Evolutionary conservation across 2,888 invertebrate species (phyloP).

Genomic region (Notodromas monacha): DNA sequence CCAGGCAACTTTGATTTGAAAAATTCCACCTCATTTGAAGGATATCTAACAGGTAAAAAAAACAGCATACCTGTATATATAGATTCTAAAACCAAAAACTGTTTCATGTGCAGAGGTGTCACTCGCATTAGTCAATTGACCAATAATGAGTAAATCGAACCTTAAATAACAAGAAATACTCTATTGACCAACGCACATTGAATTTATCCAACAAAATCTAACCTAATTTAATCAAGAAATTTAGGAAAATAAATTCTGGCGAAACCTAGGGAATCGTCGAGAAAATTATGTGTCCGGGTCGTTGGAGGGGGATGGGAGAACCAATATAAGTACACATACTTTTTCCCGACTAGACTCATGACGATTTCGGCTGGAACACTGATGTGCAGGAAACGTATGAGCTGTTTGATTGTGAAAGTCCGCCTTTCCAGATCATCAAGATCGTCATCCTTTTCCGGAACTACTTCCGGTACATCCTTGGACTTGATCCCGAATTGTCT

Average conservation of each 20-base stretch:
- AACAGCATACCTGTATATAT: too few species aligned
- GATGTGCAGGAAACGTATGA: slow-evolving; percentile 18
- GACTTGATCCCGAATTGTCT: slow-evolving; percentile 7
- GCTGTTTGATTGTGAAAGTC: slow-evolving; percentile 17
- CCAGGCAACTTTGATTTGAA: slow-evolving; percentile 15
- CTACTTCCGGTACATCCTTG: slow-evolving; percentile 9
- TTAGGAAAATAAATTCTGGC: too few species aligned
- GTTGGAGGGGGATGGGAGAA: not conserved
- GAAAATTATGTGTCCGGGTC: not conserved
- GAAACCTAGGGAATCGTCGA: too few species aligned
- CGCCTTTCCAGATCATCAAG: slow-evolving; percentile 6
- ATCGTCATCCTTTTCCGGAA: slow-evolving; percentile 6
- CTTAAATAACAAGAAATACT: too few species aligned
- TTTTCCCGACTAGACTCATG: slow-evolving; percentile 19
- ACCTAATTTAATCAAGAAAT: too few species aligned
- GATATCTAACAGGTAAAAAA: too few species aligned
- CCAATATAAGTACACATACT: slow-evolving; percentile 12
- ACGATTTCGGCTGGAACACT: slow-evolving; percentile 17
- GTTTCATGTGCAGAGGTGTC: too few species aligned
- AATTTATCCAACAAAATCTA: too few species aligned
- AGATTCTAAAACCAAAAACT: too few species aligned
- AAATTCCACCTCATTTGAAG: slow-evolving; percentile 15
- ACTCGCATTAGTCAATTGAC: too few species aligned
- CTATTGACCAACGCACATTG: too few species aligned
- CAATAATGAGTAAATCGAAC: too few species aligned